Evolutionary conservation across 1,140 invertebrate genomes (phyloP).

Genomic region (Pantala flavescens): DNA sequence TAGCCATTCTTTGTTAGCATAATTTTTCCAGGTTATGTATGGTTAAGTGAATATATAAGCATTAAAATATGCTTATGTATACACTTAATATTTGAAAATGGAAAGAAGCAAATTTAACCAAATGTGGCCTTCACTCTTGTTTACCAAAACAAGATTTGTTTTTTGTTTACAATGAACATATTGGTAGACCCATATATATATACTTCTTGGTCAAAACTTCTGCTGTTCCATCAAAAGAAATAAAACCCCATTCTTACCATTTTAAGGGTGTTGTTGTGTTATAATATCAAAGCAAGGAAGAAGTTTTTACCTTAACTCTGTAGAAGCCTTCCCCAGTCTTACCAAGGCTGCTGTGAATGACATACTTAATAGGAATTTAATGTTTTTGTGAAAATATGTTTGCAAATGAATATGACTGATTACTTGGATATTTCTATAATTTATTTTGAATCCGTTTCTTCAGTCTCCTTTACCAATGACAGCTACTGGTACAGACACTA

Average conservation of each 20-base stretch:
- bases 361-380: not conserved
- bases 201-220: slow-evolving; percentile 6
- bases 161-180: slow-evolving; percentile 8
- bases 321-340: slow-evolving; percentile 8
- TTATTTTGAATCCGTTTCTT: slow-evolving; percentile 8
- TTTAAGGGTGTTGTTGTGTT: slow-evolving; percentile 9
- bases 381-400: slow-evolving; percentile 10
- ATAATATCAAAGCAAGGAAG: slow-evolving; percentile 10
- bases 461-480: slow-evolving; percentile 5
- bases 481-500: slow-evolving; percentile 5
- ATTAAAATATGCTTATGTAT: not conserved
- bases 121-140: slow-evolving; percentile 8
- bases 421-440: slow-evolving; percentile 8
- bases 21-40: slow-evolving; percentile 7
- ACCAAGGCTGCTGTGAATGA: slow-evolving; percentile 4
- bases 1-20: slow-evolving; percentile 10
- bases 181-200: slow-evolving; percentile 6
- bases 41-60: slow-evolving; percentile 3
- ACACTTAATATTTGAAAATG: not conserved
- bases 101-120: slow-evolving; percentile 1
- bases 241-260: slow-evolving; percentile 9
- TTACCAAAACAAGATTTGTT: slow-evolving; percentile 7
- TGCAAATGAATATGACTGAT: slow-evolving; percentile 4
- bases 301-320: slow-evolving; percentile 6
- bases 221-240: slow-evolving; percentile 1